A percentile compares a stretch with the other conserved stretches of the same genome.
Conservation (phyloP, 2,888 invertebrate genomes). For the Epiblema foenella region DNA sequence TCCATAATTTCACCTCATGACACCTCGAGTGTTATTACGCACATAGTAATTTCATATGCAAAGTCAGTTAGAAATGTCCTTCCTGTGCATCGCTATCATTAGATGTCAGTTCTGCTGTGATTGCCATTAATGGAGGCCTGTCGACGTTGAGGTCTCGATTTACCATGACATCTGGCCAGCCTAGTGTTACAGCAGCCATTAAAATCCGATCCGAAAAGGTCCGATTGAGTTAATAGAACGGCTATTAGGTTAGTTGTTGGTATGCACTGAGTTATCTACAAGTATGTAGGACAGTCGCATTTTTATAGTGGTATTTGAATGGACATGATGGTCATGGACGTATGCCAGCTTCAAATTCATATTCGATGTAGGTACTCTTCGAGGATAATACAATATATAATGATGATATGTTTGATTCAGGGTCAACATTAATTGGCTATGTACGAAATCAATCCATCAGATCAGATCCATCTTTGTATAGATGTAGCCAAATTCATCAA, state of each 20-base stretch:
- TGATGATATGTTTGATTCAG: neutral
- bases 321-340: neutral
- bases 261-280: neutral
- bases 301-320: neutral
- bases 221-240: slow-evolving; percentile 1
- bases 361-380: no score
- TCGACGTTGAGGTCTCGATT: slow-evolving; percentile 31
- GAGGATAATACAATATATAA: neutral
- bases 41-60: slow-evolving; percentile 29
- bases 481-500: neutral
- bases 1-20: slow-evolving; percentile 38
- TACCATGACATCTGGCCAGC: slow-evolving; percentile 37
- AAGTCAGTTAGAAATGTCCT: slow-evolving; percentile 25
- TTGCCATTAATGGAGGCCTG: slow-evolving; percentile 34
- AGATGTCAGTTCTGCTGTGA: slow-evolving; percentile 26
- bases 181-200: slow-evolving; percentile 18
- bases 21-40: slow-evolving; percentile 29
- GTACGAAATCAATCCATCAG: neutral
- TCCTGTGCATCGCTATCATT: slow-evolving; percentile 37
- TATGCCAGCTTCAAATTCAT: neutral
- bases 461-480: neutral
- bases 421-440: neutral
- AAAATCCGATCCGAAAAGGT: no score
- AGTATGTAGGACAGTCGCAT: neutral
- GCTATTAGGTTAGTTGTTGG: slow-evolving; percentile 16